Evolutionary conservation across 2,888 invertebrate genomes (phyloP).

Genomic region (Apodemia duryi): DNA sequence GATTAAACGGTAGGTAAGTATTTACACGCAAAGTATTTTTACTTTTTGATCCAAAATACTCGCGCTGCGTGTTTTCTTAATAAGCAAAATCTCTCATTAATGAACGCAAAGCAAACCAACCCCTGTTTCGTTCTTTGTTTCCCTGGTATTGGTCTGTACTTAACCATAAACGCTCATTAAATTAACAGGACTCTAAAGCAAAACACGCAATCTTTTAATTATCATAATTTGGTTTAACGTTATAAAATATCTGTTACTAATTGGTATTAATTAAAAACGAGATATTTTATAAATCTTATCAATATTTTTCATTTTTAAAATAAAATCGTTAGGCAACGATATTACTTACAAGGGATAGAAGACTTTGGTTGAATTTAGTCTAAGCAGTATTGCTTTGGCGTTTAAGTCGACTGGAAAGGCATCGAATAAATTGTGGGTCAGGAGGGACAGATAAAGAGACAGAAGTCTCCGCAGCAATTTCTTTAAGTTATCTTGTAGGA

Average conservation of each 20-base stretch:
- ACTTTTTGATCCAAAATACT: no score
- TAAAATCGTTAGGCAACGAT: no score
- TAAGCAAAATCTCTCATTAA: constrained; percentile 71
- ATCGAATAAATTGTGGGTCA: constrained; percentile 77
- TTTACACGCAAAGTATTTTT: no score
- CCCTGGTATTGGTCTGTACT: no score
- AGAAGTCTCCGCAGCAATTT: constrained; percentile 56
- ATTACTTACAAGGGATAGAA: background rate
- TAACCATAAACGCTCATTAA: no score
- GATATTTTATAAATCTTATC: background rate
- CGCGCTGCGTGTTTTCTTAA: constrained; percentile 46
- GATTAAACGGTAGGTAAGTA: no score
- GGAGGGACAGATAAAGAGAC: constrained; percentile 74
- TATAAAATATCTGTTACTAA: constrained; percentile 1
- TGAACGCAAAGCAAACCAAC: constrained; percentile 60
- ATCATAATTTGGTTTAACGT: background rate
- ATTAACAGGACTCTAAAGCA: background rate
- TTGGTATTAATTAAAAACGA: constrained; percentile 3
- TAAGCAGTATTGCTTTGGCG: constrained; percentile 68
- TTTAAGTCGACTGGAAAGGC: constrained; percentile 74
- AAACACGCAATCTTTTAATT: constrained; percentile 4
- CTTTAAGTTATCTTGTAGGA: constrained; percentile 60
- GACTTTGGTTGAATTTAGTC: constrained; percentile 50
- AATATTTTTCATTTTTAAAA: background rate
- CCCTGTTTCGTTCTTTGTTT: no score